Base-by-base conservation (phyloP, 2,113 vertebrate species). In the Equus przewalskii region DNA sequence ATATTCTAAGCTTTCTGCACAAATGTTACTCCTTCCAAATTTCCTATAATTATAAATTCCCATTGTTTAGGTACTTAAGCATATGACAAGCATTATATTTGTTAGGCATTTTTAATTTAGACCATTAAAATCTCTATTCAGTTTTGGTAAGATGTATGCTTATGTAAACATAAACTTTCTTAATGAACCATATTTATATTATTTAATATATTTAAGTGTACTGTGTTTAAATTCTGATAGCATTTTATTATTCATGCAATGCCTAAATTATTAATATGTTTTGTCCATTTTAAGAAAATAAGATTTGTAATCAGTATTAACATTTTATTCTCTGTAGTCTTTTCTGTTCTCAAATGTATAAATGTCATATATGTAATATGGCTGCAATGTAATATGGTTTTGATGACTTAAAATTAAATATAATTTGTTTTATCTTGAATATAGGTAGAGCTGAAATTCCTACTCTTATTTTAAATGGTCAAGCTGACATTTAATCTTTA, bases 1-100 rank as follows among this genome's bases (percentile, higher is more conserved):
- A 82, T 79, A 54, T 96, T 81, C 93, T 92, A 96, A 89, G 62
- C 78, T 98, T 97, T 97, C 79, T 97, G 16, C 28, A 96, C 12
- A 22, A 97, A 79, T 46, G 30, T 84, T 89, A 62, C 75, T 92
- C 16, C 80, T 41, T 93, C 8, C 54, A 95, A 44, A 78, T 91
- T 94, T 96, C 75, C 93, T 85, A 79, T 58, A 72, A 67, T 95
- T 93, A 28, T 36, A 91, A 80, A 88, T 96, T 88, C 33, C 12
- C 46, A 46, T 92, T 96, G 11, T 80, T 96, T 89, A 76, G 78
- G 30, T 93, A 64, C 28, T 88, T 82, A 83, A 93, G 80, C 28
- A 89, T 84, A 41, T 65, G 7, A 72, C 89, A 91, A 95, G 30
- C 76, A 64, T 97, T 81, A 24, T 85, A 67, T 92, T 93, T 95